Evolutionary conservation across 2,888 invertebrate species (phyloP).

Genomic region (Eurytoma adleriae): DNA sequence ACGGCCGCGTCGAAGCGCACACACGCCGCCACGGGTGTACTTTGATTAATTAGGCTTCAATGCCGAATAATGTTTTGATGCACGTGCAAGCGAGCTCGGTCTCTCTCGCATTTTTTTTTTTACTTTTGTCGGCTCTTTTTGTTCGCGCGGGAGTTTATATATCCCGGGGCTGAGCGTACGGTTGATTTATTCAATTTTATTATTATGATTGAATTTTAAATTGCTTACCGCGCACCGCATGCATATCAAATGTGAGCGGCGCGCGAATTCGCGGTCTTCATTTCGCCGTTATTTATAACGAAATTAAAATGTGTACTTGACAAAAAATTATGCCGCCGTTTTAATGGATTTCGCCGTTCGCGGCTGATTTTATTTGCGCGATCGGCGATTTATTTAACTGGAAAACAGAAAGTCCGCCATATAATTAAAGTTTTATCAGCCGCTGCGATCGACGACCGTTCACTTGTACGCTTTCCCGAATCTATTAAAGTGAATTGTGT

Average conservation of each 20-base stretch:
- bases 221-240: conserved; percentile 38
- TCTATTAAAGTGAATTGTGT: no score
- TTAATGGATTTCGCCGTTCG: background rate
- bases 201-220: conserved; percentile 56
- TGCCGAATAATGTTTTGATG: conserved; percentile 48
- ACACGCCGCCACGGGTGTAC: background rate
- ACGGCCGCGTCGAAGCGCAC: background rate
- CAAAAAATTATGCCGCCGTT: conserved; percentile 28
- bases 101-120: conserved; percentile 2
- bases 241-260: conserved; percentile 46
- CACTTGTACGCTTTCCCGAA: no score
- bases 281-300: conserved; percentile 48
- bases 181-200: conserved; percentile 51
- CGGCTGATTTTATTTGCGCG: no score
- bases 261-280: background rate
- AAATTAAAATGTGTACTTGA: conserved; percentile 48
- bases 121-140: background rate
- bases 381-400: conserved; percentile 27
- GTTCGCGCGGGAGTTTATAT: background rate
- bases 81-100: background rate
- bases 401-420: background rate
- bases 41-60: conserved; percentile 51
- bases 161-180: conserved; percentile 15
- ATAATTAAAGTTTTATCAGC: no score
- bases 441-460: no score